phyloP scores from a whole-genome alignment of 1,140 invertebrate genomes.

The Cyclargus thomasi region DNA sequence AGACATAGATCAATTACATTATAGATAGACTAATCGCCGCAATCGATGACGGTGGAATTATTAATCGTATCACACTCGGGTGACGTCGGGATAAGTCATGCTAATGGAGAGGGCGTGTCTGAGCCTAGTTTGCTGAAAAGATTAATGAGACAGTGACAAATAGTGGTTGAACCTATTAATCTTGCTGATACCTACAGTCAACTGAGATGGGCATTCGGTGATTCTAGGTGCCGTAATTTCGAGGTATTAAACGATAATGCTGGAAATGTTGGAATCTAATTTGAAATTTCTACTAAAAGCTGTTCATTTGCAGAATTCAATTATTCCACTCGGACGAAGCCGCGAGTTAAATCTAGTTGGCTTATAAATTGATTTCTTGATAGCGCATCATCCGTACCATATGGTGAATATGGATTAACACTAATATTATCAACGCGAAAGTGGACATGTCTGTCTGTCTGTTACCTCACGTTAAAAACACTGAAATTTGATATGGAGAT shows the following conservation, averaged over 20 bases:
- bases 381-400: too few species aligned
- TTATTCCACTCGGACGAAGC: too few species aligned
- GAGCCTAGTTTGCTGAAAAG: slow-evolving; percentile 21
- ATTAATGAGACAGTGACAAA: slow-evolving; percentile 28
- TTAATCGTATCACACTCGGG: slow-evolving; percentile 18
- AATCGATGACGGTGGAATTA: slow-evolving; percentile 17
- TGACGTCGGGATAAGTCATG: slow-evolving; percentile 19
- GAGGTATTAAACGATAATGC: not conserved
- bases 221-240: not conserved
- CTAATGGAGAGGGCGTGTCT: slow-evolving; percentile 21
- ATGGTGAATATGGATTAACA: too few species aligned
- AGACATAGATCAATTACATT: not conserved
- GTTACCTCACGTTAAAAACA: too few species aligned
- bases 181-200: slow-evolving; percentile 12
- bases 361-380: too few species aligned
- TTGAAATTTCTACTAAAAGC: not conserved
- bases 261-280: not conserved
- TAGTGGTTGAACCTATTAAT: slow-evolving; percentile 19
- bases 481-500: too few species aligned
- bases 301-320: too few species aligned
- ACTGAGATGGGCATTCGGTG: not conserved
- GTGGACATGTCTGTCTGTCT: too few species aligned
- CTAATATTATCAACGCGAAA: too few species aligned
- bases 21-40: not conserved
- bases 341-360: too few species aligned